A percentile compares a stretch with the other conserved stretches of the same genome.
These are phyloP conservation scores for Pitta sordida DNA, from an alignment of 2,113 vertebrate species.

Conservation along the genomic window DNA sequence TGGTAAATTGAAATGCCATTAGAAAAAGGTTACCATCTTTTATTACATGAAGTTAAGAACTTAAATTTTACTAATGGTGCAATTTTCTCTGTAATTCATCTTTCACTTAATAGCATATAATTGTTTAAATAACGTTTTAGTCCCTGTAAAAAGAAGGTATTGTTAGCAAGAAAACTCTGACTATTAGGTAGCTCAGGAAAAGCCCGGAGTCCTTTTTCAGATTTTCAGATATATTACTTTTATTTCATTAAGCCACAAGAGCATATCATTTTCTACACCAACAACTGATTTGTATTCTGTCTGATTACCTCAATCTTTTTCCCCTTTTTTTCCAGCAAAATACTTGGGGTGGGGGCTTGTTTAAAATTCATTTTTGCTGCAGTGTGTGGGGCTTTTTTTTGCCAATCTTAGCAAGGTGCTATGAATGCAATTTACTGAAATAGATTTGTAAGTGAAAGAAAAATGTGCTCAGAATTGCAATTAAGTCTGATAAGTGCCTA, in stretches of 20 bases:
- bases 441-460: constrained; percentile 25
- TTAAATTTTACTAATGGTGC: constrained; percentile 72
- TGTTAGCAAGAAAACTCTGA: constrained; percentile 32
- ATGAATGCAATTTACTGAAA: constrained; percentile 17
- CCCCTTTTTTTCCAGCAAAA: neutral
- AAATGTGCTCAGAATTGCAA: constrained; percentile 32
- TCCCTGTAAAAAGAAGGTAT: constrained; percentile 36
- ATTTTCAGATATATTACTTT: neutral
- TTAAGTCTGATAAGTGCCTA: neutral
- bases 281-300: neutral
- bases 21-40: constrained; percentile 63
- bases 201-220: neutral
- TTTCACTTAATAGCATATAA: constrained; percentile 69
- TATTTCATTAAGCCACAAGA: neutral
- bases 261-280: neutral
- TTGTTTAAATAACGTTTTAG: constrained; percentile 66
- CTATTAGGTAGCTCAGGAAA: constrained; percentile 5
- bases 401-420: constrained; percentile 20
- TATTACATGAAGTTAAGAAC: constrained; percentile 61
- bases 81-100: constrained; percentile 70
- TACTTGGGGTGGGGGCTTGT: neutral
- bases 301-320: neutral
- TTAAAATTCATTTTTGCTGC: constrained; percentile 30
- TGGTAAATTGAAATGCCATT: constrained; percentile 62
- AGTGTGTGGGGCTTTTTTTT: neutral